Evolutionary conservation across 2,113 vertebrate species (phyloP).

Genomic region (Actenoides hombroni): DNA sequence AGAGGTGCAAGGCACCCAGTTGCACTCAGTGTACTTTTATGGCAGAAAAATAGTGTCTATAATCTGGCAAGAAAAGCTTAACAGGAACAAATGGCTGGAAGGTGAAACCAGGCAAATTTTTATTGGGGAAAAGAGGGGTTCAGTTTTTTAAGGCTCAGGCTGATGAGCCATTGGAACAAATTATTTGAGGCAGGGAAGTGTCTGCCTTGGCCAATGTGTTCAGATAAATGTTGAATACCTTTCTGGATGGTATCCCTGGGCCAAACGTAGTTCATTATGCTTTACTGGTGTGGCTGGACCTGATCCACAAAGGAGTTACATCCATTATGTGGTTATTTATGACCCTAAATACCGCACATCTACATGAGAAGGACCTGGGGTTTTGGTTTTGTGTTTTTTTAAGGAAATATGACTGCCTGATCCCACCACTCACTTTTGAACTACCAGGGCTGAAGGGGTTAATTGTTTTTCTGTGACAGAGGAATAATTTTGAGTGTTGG

Average conservation of each 20-base stretch:
- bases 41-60: neutral
- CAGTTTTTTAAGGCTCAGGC: neutral
- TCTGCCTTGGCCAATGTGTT: neutral
- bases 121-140: neutral
- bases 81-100: neutral
- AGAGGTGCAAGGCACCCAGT: neutral
- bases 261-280: neutral
- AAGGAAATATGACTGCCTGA: neutral
- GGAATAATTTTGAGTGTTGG: neutral
- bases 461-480: neutral
- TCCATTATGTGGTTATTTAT: neutral
- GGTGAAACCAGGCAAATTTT: neutral
- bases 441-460: neutral
- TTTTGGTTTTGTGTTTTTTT: neutral
- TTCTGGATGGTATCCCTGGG: neutral
- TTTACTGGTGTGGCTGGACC: neutral
- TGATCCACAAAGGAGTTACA: neutral
- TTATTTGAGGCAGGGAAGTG: neutral
- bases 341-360: accelerated
- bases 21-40: accelerated
- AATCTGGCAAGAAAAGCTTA: neutral
- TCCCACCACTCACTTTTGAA: neutral
- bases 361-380: accelerated
- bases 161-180: neutral
- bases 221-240: neutral